Conservation (phyloP, 2,888 invertebrate genomes). For the Lordiphosa fenestrarum region DNA sequence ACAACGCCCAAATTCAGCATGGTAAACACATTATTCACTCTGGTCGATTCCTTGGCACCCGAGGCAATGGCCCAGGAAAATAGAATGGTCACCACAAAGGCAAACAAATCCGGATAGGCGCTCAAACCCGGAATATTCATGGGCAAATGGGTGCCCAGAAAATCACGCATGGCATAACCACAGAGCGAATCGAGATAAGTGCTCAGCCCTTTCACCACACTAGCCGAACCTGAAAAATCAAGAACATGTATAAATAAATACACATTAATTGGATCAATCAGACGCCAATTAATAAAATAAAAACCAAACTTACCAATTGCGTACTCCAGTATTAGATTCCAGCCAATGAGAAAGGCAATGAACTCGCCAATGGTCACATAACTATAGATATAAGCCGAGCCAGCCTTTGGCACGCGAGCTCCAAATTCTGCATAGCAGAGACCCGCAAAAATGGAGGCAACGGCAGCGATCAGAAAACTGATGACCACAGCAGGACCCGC, state of each 20-base stretch:
- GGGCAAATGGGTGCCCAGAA: conserved; percentile 84
- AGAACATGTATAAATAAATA: conserved; percentile 17
- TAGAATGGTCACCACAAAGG: conserved; percentile 85
- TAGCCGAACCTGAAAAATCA: conserved; percentile 85
- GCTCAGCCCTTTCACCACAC: conserved; percentile 90
- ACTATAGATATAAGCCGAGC: conserved; percentile 96
- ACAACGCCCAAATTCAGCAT: conserved; percentile 90
- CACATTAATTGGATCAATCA: conserved; percentile 47
- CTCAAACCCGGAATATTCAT: conserved; percentile 85
- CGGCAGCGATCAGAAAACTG: conserved; percentile 93
- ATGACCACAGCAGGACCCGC: conserved; percentile 93
- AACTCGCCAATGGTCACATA: conserved; percentile 96
- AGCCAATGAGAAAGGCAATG: conserved; percentile 94
- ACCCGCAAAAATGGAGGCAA: conserved; percentile 94
- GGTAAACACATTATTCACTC: conserved; percentile 93
- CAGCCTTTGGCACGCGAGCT: conserved; percentile 92
- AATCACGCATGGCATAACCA: conserved; percentile 84
- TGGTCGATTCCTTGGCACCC: conserved; percentile 93
- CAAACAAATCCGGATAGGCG: conserved; percentile 88
- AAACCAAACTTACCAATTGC: conserved; percentile 85
- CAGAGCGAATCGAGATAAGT: conserved; percentile 88
- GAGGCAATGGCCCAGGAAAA: conserved; percentile 88
- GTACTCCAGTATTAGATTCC: conserved; percentile 95
- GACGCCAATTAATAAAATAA: conserved; percentile 16
- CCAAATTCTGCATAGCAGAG: conserved; percentile 96